Base-by-base conservation (phyloP, 2,888 invertebrate genomes). In the Oscheius sp. region DNA sequence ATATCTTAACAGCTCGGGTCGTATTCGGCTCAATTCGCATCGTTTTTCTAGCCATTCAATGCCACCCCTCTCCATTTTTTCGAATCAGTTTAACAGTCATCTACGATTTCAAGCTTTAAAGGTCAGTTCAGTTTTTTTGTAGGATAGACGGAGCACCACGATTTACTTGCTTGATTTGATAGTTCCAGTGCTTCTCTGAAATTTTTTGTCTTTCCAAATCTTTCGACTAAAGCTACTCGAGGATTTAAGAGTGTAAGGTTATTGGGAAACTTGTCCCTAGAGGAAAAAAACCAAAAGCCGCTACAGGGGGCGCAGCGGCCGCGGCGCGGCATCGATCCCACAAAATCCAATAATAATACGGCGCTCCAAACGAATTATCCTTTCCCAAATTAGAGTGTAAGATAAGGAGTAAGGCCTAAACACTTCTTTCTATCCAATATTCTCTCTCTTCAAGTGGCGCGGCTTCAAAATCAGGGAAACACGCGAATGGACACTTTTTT, bases 291-390 rank as follows among this genome's bases (percentile, higher is more conserved):
- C 31, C 25, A 50, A 52, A 65, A 52, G 65, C 65, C 29, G 50
- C 61, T 61, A 64, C 48, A 27, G 55, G 33, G n/a, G 23, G 66
- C 66, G 66, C 10, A 25, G 66, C 66, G 66, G 66, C 50, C 8
- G 66, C 66, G 55, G 15, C 42, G 66, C 66, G 66, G 53, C 66
- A 66, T 66, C 66, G 66, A 66, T 66, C 66, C 29, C 66, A 45
- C 66, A 46, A 55, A 66, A 66, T 66, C 57, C 66, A 66, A 66
- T 66, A 66, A 66, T 64, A 65, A 57, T 70, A 63, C 53, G 39
- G 61, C 61, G 42, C 61, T 61, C 57, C 61, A 61, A 25, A 17
- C 55, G 33, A 3, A 33, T 25, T 31, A 17, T 31, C 45, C 61
- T 31, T 61, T 61, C 45, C 29, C 45, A 61, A 61, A 45, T 61